A percentile compares a stretch with the other conserved stretches of the same genome.
Evolutionary conservation across 1,140 invertebrate genomes (phyloP).

Genomic region (Drosophila kepulauana): DNA sequence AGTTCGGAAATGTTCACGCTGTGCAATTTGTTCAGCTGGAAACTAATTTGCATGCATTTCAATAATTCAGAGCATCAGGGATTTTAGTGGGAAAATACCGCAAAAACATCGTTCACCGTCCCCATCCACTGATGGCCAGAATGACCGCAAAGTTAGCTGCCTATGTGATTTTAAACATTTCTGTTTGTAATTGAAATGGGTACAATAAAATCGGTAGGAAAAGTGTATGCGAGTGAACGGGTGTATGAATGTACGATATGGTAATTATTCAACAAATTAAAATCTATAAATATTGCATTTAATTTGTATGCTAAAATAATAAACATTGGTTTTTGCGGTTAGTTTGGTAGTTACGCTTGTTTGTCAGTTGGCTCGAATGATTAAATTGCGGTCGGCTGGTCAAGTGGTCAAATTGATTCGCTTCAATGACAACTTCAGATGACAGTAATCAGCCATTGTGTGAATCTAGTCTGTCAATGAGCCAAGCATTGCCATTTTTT

Average conservation of each 20-base stretch:
- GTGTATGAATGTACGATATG: constrained; percentile 11
- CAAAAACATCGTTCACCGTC: neutral
- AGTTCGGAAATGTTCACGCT: constrained; percentile 32
- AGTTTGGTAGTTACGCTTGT: constrained; percentile 46
- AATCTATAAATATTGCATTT: constrained; percentile 78
- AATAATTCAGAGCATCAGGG: constrained; percentile 50
- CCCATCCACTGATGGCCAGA: neutral
- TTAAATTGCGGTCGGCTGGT: constrained; percentile 62
- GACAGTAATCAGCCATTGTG: constrained; percentile 45
- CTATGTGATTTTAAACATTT: constrained; percentile 57
- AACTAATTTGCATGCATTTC: constrained; percentile 69
- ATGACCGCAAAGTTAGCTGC: constrained; percentile 39
- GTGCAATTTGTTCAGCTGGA: constrained; percentile 46
- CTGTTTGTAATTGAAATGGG: constrained; percentile 60
- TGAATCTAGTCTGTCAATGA: constrained; percentile 9
- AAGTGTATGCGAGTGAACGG: neutral
- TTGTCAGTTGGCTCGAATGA: constrained; percentile 60
- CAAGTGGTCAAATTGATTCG: constrained; percentile 41
- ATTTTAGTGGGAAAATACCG: constrained; percentile 9
- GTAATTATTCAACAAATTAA: constrained; percentile 66
- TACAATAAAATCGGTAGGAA: constrained; percentile 28
- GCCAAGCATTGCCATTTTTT: neutral
- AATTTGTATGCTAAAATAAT: constrained; percentile 79
- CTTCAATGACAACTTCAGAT: constrained; percentile 9
- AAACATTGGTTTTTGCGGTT: constrained; percentile 75